phyloP scores from a whole-genome alignment of 2,113 vertebrate species.

The Alexandromys fortis region DNA sequence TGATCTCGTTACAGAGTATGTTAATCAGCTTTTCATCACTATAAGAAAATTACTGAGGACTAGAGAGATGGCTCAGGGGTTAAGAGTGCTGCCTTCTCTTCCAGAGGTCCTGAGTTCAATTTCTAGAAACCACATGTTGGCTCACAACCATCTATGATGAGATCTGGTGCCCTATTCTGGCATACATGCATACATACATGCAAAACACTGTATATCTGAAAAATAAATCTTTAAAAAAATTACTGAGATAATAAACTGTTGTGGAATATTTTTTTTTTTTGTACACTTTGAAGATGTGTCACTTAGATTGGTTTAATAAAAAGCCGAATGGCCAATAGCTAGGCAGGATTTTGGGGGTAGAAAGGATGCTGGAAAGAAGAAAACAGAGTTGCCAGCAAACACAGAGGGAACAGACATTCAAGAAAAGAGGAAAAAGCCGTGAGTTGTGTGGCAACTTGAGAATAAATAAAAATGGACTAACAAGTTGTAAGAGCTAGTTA shows the following conservation, averaged over 20 bases:
- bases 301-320: not conserved
- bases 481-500: not conserved
- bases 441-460: not conserved
- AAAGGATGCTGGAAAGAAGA: not conserved
- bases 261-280: not conserved
- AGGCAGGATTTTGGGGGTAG: not conserved
- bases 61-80: too few species aligned
- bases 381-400: not conserved
- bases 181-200: too few species aligned
- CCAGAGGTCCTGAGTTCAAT: too few species aligned
- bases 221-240: not conserved
- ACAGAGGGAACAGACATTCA: not conserved
- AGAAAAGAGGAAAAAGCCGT: not conserved
- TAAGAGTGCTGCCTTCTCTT: too few species aligned
- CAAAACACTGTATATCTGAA: too few species aligned
- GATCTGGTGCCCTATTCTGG: too few species aligned
- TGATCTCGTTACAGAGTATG: not conserved
- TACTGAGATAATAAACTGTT: not conserved
- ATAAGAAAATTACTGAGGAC: not conserved
- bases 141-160: too few species aligned
- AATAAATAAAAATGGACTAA: not conserved
- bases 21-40: not conserved
- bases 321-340: not conserved
- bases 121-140: too few species aligned
- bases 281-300: not conserved